Percentiles rank a stretch among this genome's conserved stretches.
Conservation (phyloP, 2,113 vertebrate genomes). For the Noctilio leporinus region DNA sequence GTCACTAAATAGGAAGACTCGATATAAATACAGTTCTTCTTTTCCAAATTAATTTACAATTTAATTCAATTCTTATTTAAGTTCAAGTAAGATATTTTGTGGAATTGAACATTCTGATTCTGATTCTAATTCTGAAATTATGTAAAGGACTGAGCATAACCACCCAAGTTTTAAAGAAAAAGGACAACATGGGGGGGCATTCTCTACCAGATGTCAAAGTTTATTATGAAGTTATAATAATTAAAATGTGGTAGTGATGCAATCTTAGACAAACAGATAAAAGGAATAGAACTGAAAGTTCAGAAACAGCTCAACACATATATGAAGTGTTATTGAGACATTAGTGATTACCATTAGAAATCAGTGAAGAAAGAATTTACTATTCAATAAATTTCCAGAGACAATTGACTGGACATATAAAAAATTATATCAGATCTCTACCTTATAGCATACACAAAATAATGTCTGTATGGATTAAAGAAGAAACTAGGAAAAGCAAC, state of each 20-base stretch:
- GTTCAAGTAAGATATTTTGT: neutral
- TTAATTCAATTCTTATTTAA: neutral
- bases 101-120: neutral
- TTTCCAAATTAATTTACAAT: neutral
- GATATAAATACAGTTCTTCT: neutral
- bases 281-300: neutral
- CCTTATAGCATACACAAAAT: neutral
- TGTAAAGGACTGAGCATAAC: neutral
- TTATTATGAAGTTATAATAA: neutral
- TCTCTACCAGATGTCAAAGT: neutral
- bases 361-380: neutral
- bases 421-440: neutral
- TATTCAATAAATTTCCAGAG: neutral
- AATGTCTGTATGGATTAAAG: neutral
- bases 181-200: neutral
- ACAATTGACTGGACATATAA: neutral
- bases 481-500: neutral
- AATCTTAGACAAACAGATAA: neutral
- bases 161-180: neutral
- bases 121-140: no score
- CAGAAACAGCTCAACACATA: neutral
- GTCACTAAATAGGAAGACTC: neutral
- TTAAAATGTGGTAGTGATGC: neutral
- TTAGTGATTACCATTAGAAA: neutral
- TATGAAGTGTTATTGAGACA: neutral